Evolutionary conservation across 2,888 invertebrate species (phyloP), one percentile per base, ranked within the genome.

Genomic region (Oithona nana): DNA sequence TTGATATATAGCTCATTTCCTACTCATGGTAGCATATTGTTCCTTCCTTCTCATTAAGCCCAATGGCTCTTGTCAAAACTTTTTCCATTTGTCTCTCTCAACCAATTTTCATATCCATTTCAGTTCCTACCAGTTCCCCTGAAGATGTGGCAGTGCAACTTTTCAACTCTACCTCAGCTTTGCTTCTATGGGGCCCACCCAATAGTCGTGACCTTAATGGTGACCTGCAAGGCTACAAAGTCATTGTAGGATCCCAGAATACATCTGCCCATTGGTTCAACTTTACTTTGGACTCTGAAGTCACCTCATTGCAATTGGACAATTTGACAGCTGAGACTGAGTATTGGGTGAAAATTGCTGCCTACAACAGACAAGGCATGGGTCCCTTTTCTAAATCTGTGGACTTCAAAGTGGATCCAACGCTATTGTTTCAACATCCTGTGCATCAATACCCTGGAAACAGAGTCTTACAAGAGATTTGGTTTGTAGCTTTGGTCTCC

Each of bases 401-500:
- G 54, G 54, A 54, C 20, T 26, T 54, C 16, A 20, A 24, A 16
- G 54, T 54, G 13, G 54, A 54, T 24, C 6, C 54, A 4, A 26
- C 13, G 24, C 26, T 54, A 16, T 39, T 6, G 39, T 54, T 54
- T 26, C 24, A 54, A 16, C 54, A 54, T 26, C 54, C 54, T 24
- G 54, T 24, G 26, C 39, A 39, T 39, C 54, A 54, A 26, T 26
- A 16, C 26, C 24, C 24, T 11, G 24, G 24, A 11, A 50, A 59
- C 50, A 48, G 48, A 3, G 59, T 59, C 6, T n/a, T 59, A 3
- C 48, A 50, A 50, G 59, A 59, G 49, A 29, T 59, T 50, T 59
- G 59, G 59, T 59, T 59, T 28, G 59, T 59, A 13, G 24, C 50
- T 4, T 48, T 59, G n/a, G 59, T 59, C 3, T 49, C 59, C n/a